Evolutionary conservation across 2,113 vertebrate species (phyloP).

Genomic region (Speoplatyrhinus poulsoni): DNA sequence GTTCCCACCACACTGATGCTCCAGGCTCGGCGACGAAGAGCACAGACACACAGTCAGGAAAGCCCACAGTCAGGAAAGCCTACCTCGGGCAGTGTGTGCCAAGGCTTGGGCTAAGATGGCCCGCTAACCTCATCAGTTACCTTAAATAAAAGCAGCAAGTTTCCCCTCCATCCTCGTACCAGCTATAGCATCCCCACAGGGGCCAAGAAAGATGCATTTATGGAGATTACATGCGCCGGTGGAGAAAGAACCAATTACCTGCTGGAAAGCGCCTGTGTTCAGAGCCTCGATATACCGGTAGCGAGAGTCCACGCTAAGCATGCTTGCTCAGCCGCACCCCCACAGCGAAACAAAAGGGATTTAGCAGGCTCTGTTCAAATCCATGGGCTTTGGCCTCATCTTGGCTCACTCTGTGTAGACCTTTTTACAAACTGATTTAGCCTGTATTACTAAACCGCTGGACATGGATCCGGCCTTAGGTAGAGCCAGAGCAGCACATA

Average conservation of each 20-base stretch:
- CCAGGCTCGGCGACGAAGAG: slow-evolving; percentile 11
- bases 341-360: slow-evolving; percentile 74
- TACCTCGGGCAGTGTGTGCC: slow-evolving; percentile 26
- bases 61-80: slow-evolving; percentile 39
- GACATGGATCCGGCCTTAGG: slow-evolving; percentile 58
- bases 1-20: neutral
- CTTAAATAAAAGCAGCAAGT: slow-evolving; percentile 51
- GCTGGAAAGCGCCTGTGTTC: slow-evolving; percentile 56
- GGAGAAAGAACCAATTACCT: slow-evolving; percentile 67
- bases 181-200: slow-evolving; percentile 7
- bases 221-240: slow-evolving; percentile 56
- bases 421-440: slow-evolving; percentile 74
- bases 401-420: slow-evolving; percentile 50
- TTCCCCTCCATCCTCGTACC: slow-evolving; percentile 24
- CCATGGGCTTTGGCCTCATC: slow-evolving; percentile 62
- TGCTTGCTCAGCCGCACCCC: slow-evolving; percentile 47
- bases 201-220: slow-evolving; percentile 40
- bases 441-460: slow-evolving; percentile 54
- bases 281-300: slow-evolving; percentile 36
- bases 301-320: slow-evolving; percentile 50
- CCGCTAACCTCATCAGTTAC: slow-evolving; percentile 54
- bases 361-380: slow-evolving; percentile 68
- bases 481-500: slow-evolving; percentile 42
- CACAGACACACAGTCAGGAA: slow-evolving; percentile 46
- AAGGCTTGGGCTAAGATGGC: slow-evolving; percentile 1